Evolutionary conservation across 2,797 vertebrate species (phyloP).

Genomic region (Passerculus sandwichensis): DNA sequence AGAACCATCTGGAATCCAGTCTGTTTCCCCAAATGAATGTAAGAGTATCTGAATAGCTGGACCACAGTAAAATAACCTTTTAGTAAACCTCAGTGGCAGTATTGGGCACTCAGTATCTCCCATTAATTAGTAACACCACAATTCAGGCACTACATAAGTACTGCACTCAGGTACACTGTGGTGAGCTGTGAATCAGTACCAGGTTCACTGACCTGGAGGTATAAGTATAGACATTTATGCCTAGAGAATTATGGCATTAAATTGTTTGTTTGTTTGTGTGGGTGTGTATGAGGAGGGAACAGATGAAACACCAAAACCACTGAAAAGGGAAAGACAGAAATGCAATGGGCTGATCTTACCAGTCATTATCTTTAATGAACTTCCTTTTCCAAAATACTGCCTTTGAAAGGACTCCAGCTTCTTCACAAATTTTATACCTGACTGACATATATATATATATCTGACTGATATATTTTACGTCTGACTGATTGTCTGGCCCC

Average conservation of each 20-base stretch:
- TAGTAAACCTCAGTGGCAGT: background rate
- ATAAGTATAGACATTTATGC: background rate
- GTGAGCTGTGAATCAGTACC: background rate
- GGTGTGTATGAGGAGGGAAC: background rate
- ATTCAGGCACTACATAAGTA: background rate
- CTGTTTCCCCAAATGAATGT: background rate
- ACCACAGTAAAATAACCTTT: background rate
- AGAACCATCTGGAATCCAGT: background rate
- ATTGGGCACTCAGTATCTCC: background rate
- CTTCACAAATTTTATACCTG: background rate
- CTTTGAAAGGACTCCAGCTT: background rate
- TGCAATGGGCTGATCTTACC: background rate
- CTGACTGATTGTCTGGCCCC: background rate
- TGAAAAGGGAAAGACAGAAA: background rate
- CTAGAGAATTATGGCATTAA: background rate
- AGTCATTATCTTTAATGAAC: background rate
- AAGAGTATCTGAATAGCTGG: background rate
- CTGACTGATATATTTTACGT: background rate
- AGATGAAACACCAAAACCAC: background rate
- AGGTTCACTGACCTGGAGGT: background rate
- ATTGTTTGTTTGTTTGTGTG: background rate
- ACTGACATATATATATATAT: too few species aligned
- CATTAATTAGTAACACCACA: background rate
- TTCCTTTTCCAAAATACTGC: background rate
- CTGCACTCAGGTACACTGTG: background rate